Base-by-base conservation (phyloP, 2,113 vertebrate species). In the Ochotona princeps region DNA sequence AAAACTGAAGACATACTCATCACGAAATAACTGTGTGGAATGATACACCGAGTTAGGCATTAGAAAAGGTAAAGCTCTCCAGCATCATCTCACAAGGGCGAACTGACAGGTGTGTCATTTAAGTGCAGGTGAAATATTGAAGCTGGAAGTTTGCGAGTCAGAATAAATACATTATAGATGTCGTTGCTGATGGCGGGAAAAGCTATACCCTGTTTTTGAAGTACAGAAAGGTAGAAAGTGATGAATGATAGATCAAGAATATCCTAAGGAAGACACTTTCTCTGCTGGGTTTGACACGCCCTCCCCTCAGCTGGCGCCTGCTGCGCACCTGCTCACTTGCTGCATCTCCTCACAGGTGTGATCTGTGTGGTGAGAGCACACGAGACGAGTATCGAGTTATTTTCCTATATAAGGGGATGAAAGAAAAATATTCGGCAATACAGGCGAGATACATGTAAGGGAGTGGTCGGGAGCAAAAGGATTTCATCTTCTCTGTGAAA, bases 1-100 rank as follows among this genome's bases (percentile, higher is more conserved):
- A 83, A 87, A 91, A 60, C 78, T 75, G 11, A 80, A 85, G 32
- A 93, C 44, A n/a, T 85, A 47, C 26, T 85, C 14, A 44, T 89
- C 47, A 47, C 67, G 35, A 91, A 82, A 14, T 87, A 89, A 72
- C 13, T 38, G 51, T 82, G 0, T 90, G 25, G 25, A 30, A 66
- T 76, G 28, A 72, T 69, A 75, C 72, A 13, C 35, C 80, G 80
- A 44, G 51, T 75, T 51, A 86, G n/a, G 49, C 21, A 67, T 70
- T 61, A 23, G 57, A 74, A 72, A 88, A 93, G 60, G 49, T 69
- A 35, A 78, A 66, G 81, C 23, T 7, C 17, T 18, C 44, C 82
- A 23, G 15, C 8, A 66, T 32, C 35, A 11, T 14, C 2, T 91
- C 15, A 54, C 63, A 83, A 30, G 28, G 80, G 32, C 15, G 81